Percentiles rank a stretch among this genome's conserved stretches.
phyloP scores from a whole-genome alignment of 1,140 invertebrate genomes.

The Pogonomyrmex barbatus region DNA sequence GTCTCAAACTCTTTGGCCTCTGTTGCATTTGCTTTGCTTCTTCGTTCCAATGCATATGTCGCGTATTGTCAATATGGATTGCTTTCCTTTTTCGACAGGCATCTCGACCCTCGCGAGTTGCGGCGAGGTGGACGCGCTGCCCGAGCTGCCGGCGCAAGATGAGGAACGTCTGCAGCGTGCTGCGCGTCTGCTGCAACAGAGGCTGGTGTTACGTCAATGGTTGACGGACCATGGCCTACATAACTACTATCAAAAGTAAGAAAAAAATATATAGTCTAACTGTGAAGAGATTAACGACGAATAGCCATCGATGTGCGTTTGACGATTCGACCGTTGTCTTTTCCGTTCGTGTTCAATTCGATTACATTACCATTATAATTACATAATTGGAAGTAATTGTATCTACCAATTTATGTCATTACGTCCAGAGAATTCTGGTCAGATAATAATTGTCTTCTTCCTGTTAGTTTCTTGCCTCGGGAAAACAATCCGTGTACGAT shows the following conservation, averaged over 20 bases:
- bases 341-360: not conserved
- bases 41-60: not conserved
- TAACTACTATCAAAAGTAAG: constrained; percentile 91
- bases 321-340: not conserved
- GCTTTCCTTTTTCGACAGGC: constrained; percentile 86
- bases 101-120: constrained; percentile 93
- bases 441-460: not conserved
- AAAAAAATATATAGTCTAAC: not conserved
- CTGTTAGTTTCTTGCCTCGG: not conserved
- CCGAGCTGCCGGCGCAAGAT: constrained; percentile 92
- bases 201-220: constrained; percentile 93
- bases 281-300: not conserved
- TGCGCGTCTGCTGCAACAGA: constrained; percentile 91
- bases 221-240: constrained; percentile 91
- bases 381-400: not conserved
- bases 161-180: constrained; percentile 92
- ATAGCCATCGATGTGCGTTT: not conserved
- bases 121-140: constrained; percentile 89
- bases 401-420: not conserved
- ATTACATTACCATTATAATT: not conserved
- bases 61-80: not conserved
- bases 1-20: not conserved
- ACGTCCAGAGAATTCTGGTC: not conserved
- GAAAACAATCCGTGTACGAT: not conserved
- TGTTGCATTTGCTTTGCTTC: not conserved